phyloP scores from a whole-genome alignment of 2,113 vertebrate species.

The Excalfactoria chinensis region DNA sequence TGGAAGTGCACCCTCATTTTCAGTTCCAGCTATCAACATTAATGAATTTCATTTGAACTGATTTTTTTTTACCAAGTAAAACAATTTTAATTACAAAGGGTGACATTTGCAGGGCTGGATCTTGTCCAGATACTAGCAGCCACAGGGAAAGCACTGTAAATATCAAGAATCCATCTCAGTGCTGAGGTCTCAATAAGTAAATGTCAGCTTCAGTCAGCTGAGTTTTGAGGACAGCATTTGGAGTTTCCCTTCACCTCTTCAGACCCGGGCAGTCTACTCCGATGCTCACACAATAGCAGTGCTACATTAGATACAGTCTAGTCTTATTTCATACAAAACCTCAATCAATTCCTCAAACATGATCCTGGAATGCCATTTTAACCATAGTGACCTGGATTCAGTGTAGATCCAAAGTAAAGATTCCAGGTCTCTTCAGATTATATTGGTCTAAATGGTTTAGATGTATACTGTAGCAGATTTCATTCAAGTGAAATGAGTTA shows the following conservation, averaged over 20 bases:
- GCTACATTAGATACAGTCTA: not conserved
- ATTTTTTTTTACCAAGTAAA: not conserved
- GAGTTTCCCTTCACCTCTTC: not conserved
- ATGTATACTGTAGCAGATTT: not conserved
- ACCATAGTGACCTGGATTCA: not conserved
- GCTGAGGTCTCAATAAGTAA: not conserved
- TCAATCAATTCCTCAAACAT: not conserved
- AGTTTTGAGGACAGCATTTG: not conserved
- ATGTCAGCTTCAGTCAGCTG: not conserved
- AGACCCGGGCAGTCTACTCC: not conserved
- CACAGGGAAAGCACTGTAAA: not conserved
- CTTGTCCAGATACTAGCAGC: not conserved
- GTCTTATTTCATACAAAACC: not conserved
- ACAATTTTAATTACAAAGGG: not conserved
- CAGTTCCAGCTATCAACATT: not conserved
- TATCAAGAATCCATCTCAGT: not conserved
- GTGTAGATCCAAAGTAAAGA: not conserved
- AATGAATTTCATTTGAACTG: not conserved
- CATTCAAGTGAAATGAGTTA: not conserved
- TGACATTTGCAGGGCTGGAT: not conserved
- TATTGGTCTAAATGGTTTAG: not conserved
- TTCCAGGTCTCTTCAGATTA: not conserved
- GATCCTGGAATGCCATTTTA: not conserved
- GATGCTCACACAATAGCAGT: not conserved
- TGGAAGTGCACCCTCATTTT: not conserved